A percentile compares a stretch with the other conserved stretches of the same genome.
Conservation (phyloP, 1,140 invertebrate genomes). For the Fopius arisanus region DNA sequence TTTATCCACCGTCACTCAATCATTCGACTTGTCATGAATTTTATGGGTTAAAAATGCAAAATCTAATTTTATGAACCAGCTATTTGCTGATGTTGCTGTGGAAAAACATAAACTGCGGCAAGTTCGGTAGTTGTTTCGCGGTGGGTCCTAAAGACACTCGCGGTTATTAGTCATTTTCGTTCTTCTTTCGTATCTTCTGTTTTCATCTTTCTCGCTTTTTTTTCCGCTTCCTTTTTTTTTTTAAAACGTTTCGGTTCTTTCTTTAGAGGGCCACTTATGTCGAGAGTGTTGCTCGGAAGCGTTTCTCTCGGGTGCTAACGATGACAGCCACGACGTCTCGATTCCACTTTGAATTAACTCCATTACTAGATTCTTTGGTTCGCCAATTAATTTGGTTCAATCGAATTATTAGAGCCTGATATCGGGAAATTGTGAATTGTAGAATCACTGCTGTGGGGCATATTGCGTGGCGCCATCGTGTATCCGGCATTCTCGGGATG, state of each 20-base stretch:
- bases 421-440: neutral
- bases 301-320: neutral
- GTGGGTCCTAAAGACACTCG: neutral
- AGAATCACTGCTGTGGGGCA: no score
- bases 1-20: neutral
- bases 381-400: no score
- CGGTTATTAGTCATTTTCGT: neutral
- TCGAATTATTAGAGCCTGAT: no score
- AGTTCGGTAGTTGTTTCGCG: neutral
- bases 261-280: slow-evolving; percentile 11
- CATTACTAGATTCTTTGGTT: no score
- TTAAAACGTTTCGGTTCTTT: neutral
- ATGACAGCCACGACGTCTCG: slow-evolving; percentile 7
- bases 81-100: neutral
- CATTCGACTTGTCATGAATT: neutral
- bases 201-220: neutral
- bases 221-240: neutral
- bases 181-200: neutral
- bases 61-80: neutral
- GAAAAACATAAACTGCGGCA: neutral
- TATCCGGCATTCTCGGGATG: slow-evolving; percentile 23
- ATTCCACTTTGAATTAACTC: slow-evolving; percentile 5
- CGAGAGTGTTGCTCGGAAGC: neutral
- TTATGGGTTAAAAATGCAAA: neutral
- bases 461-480: slow-evolving; percentile 41